A percentile compares a stretch with the other conserved stretches of the same genome.
phyloP scores from a whole-genome alignment of 2,113 vertebrate genomes.

The Hippocampus zosterae region DNA sequence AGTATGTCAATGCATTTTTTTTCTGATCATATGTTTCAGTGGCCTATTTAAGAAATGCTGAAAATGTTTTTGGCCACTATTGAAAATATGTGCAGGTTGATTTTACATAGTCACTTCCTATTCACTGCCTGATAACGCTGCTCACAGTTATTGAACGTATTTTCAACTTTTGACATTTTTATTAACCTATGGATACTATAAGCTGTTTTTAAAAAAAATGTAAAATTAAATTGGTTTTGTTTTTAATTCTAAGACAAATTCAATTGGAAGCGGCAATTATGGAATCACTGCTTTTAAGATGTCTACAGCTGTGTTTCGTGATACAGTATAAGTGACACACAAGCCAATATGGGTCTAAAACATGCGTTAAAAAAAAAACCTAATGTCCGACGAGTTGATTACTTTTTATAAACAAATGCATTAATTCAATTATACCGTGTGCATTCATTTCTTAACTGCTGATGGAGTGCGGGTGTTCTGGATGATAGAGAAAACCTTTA shows the following conservation, averaged over 20 bases:
- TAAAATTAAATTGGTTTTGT: background rate
- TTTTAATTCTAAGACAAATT: background rate
- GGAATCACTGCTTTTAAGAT: background rate
- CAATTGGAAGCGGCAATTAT: background rate
- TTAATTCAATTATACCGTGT: background rate
- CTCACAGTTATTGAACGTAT: background rate
- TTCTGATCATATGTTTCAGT: conserved; percentile 46
- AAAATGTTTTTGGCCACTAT: conserved; percentile 40
- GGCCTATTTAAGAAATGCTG: conserved; percentile 61
- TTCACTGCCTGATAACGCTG: conserved; percentile 10
- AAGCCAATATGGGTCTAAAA: background rate
- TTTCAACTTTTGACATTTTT: conserved; percentile 1
- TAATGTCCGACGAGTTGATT: conserved; percentile 6
- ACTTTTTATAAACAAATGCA: background rate
- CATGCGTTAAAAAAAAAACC: background rate
- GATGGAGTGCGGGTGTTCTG: no score
- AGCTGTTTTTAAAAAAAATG: background rate
- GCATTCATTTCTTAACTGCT: background rate
- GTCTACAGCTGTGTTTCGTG: background rate
- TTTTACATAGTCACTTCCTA: conserved; percentile 35
- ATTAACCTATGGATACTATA: background rate
- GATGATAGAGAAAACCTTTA: background rate
- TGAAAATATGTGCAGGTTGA: conserved; percentile 43
- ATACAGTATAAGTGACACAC: background rate
- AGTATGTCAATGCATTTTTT: conserved; percentile 39